A percentile compares a stretch with the other conserved stretches of the same genome.
These are phyloP conservation scores for Thryonomys swinderianus DNA, from an alignment of 2,113 vertebrate species.

Conservation along the genomic window DNA sequence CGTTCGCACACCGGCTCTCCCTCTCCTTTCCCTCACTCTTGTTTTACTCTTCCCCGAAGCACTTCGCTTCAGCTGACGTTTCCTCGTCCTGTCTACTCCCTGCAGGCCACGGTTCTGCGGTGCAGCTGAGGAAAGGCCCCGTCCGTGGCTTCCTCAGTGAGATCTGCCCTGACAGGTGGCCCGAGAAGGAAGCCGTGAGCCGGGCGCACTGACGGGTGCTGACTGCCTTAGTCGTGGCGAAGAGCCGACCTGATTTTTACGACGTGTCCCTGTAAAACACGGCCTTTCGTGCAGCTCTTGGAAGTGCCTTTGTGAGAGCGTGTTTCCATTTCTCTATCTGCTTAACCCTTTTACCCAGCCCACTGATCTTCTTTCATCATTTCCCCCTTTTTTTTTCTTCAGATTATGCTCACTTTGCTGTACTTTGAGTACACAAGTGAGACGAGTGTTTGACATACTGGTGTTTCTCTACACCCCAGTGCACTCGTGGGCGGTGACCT, in stretches of 20 bases:
- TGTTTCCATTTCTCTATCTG: conserved; percentile 33
- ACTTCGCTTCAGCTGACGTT: not conserved
- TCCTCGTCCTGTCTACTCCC: too few relatives aligned
- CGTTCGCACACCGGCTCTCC: accelerated
- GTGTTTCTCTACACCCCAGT: not conserved
- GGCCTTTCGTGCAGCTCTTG: not conserved
- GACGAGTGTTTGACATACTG: conserved; percentile 34
- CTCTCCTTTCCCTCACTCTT: not conserved
- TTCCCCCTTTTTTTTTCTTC: not conserved
- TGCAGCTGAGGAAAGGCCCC: not conserved
- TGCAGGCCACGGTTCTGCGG: accelerated
- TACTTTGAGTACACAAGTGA: not conserved
- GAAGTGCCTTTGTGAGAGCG: not conserved
- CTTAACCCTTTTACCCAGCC: not conserved
- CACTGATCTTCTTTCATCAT: conserved; percentile 40
- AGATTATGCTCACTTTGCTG: not conserved
- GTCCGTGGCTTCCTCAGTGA: accelerated
- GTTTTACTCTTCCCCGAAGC: not conserved
- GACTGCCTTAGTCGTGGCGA: too few relatives aligned
- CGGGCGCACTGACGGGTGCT: not conserved
- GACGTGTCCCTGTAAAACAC: not conserved
- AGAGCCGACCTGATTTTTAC: not conserved
- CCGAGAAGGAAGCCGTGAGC: not conserved
- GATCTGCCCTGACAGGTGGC: not conserved
- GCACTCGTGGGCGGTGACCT: conserved; percentile 7